phyloP scores from a whole-genome alignment of 1,140 invertebrate species.

The Zaprionus ghesquierei region DNA sequence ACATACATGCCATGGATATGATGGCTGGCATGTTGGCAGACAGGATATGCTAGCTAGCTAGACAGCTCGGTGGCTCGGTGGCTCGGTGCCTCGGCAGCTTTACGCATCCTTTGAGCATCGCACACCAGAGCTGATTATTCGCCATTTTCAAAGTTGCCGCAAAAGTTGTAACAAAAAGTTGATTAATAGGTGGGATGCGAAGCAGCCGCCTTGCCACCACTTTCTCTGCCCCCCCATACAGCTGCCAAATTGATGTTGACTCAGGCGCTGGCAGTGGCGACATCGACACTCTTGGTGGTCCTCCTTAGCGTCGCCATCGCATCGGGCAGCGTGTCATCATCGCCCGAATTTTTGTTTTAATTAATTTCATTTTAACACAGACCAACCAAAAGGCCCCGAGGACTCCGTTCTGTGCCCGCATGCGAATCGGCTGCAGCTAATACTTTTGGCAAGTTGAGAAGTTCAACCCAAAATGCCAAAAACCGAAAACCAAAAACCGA shows the following conservation, averaged over 20 bases:
- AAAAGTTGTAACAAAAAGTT: slow-evolving; percentile 71
- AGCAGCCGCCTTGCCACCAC: neutral
- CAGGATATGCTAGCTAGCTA: neutral
- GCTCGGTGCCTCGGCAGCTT: too few species aligned
- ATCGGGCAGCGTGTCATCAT: slow-evolving; percentile 39
- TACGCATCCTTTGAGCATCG: slow-evolving; percentile 53
- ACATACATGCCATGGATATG: neutral
- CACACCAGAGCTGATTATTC: slow-evolving; percentile 61
- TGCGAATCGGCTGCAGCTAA: slow-evolving; percentile 7
- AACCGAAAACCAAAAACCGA: neutral
- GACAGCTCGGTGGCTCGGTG: too few species aligned
- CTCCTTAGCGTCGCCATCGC: slow-evolving; percentile 15
- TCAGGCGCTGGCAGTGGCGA: slow-evolving; percentile 23
- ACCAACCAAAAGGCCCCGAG: slow-evolving; percentile 5
- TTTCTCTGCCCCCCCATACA: slow-evolving; percentile 1
- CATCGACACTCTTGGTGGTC: slow-evolving; percentile 54
- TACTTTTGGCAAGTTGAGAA: slow-evolving; percentile 14
- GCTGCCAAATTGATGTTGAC: slow-evolving; percentile 36
- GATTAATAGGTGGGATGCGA: slow-evolving; percentile 65
- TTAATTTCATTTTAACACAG: slow-evolving; percentile 68
- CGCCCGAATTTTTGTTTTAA: slow-evolving; percentile 57
- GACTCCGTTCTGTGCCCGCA: too few species aligned
- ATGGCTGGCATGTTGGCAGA: neutral
- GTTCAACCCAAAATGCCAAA: slow-evolving; percentile 8
- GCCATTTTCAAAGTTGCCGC: slow-evolving; percentile 49